A percentile compares a stretch with the other conserved stretches of the same genome.
phyloP scores from a whole-genome alignment of 1,140 invertebrate genomes.

The Bombyx mandarina region DNA sequence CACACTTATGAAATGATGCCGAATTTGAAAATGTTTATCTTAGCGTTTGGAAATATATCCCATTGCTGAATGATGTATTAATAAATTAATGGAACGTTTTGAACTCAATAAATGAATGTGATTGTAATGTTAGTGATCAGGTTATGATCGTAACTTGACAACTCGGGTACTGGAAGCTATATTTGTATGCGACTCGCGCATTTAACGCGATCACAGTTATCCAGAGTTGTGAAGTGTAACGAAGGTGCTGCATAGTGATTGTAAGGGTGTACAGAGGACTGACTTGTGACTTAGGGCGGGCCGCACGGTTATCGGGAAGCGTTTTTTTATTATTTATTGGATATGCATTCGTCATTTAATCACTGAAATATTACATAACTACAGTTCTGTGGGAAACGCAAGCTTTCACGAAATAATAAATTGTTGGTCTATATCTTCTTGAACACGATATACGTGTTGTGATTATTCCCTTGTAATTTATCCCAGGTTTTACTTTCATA shows the following conservation, averaged over 20 bases:
- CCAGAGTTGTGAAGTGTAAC: slow-evolving; percentile 41
- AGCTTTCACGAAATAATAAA: too few relatives aligned
- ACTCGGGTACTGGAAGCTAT: slow-evolving; percentile 27
- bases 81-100: slow-evolving; percentile 36
- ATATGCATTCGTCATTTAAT: slow-evolving; percentile 19
- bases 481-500: too few relatives aligned
- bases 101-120: slow-evolving; percentile 60
- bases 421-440: too few relatives aligned
- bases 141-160: slow-evolving; percentile 46
- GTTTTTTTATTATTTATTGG: too few relatives aligned
- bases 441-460: too few relatives aligned
- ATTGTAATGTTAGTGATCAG: slow-evolving; percentile 60
- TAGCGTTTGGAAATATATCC: slow-evolving; percentile 54
- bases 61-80: slow-evolving; percentile 43
- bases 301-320: slow-evolving; percentile 7
- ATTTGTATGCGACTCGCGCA: slow-evolving; percentile 12
- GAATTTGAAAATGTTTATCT: slow-evolving; percentile 54
- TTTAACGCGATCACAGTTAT: slow-evolving; percentile 19
- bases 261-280: slow-evolving; percentile 31
- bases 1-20: slow-evolving; percentile 51
- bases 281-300: slow-evolving; percentile 39
- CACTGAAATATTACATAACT: too few relatives aligned
- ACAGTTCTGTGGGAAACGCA: too few relatives aligned
- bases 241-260: slow-evolving; percentile 54
- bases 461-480: too few relatives aligned